These are phyloP conservation scores for Pteropus alecto DNA, from an alignment of 2,113 vertebrate species.

Conservation along the genomic window DNA sequence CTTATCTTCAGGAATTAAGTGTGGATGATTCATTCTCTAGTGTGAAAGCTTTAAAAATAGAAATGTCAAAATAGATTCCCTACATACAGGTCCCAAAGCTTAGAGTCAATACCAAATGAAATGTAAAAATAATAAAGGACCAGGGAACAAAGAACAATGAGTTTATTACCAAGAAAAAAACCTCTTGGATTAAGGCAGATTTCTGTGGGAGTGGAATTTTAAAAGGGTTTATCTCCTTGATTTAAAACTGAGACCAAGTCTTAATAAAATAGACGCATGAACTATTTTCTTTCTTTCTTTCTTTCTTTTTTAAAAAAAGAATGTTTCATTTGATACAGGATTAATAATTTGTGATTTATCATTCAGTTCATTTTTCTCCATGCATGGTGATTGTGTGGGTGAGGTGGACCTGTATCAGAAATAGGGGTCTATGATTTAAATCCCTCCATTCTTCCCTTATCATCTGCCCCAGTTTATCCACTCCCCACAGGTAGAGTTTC, in stretches of 20 bases:
- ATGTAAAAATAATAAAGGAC: background rate
- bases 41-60: constrained; percentile 47
- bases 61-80: constrained; percentile 28
- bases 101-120: background rate
- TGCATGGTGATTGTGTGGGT: background rate
- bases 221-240: background rate
- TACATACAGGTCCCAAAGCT: background rate
- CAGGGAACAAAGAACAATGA: background rate
- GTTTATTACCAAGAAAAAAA: background rate
- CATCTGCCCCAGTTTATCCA: background rate
- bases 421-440: background rate
- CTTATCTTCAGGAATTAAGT: constrained; percentile 13
- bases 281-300: background rate
- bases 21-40: constrained; percentile 21
- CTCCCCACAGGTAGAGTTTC: background rate
- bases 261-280: constrained; percentile 1
- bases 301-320: background rate
- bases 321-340: background rate
- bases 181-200: background rate
- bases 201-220: background rate
- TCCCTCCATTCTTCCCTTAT: background rate
- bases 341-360: background rate
- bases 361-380: background rate
- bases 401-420: background rate
- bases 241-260: background rate